These are phyloP conservation scores for Auanema freiburgensis DNA, from an alignment of 2,888 invertebrate species.

Conservation along the genomic window DNA sequence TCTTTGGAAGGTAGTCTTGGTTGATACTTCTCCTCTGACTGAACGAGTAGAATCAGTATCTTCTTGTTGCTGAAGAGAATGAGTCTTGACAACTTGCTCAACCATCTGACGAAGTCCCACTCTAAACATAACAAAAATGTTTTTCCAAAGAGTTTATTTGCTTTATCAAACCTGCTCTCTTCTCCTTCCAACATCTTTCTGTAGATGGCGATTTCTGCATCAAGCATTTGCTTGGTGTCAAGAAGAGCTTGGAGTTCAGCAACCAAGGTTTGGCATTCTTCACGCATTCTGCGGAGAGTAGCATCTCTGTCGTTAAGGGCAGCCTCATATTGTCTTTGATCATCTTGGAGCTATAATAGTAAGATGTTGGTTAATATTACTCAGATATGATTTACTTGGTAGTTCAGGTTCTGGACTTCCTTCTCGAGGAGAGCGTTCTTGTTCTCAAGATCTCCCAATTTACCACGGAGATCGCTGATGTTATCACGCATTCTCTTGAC, in stretches of 20 bases:
- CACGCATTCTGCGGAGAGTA: constrained; percentile 65
- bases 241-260: constrained; percentile 64
- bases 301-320: constrained; percentile 65
- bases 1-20: constrained; percentile 70
- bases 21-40: constrained; percentile 64
- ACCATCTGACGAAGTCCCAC: constrained; percentile 58
- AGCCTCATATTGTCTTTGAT: constrained; percentile 65
- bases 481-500: constrained; percentile 61
- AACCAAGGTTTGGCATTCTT: constrained; percentile 65
- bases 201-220: constrained; percentile 70
- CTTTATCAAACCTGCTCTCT: constrained; percentile 66
- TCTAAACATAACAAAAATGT: constrained; percentile 23
- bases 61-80: constrained; percentile 64
- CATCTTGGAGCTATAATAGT: constrained; percentile 65
- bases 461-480: constrained; percentile 41
- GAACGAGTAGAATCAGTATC: constrained; percentile 63
- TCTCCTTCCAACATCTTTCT: constrained; percentile 70
- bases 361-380: too few species aligned
- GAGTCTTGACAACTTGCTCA: constrained; percentile 65
- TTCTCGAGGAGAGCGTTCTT: constrained; percentile 53
- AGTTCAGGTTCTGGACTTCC: constrained; percentile 63
- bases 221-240: constrained; percentile 69
- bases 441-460: constrained; percentile 50
- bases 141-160: background rate
- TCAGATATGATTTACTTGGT: constrained; percentile 38